phyloP scores from a whole-genome alignment of 1,140 invertebrate species.

The Micrasema longulum region DNA sequence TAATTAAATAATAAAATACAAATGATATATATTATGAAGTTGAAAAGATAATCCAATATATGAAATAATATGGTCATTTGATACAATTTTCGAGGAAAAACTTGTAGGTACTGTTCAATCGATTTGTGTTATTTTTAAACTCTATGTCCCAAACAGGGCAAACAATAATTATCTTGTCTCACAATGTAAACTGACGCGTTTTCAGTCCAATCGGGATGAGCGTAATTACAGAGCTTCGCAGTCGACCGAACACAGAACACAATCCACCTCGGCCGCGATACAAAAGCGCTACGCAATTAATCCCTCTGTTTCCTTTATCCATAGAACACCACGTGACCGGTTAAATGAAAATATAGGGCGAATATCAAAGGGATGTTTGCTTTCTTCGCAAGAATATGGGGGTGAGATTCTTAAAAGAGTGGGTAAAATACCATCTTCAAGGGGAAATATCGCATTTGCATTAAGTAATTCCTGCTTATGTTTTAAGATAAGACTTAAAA shows the following conservation, averaged over 20 bases:
- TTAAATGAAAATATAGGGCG: slow-evolving; percentile 2
- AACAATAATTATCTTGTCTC: slow-evolving; percentile 14
- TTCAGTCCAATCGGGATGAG: slow-evolving; percentile 15
- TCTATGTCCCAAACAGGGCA: too few relatives aligned
- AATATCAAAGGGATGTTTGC: slow-evolving; percentile 26
- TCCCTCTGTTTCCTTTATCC: slow-evolving; percentile 42
- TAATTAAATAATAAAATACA: too few relatives aligned
- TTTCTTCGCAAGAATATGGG: background rate
- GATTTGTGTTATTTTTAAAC: too few relatives aligned
- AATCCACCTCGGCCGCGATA: slow-evolving; percentile 20
- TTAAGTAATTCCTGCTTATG: background rate
- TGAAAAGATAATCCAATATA: too few relatives aligned
- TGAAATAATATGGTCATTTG: too few relatives aligned
- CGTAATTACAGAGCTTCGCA: slow-evolving; percentile 12
- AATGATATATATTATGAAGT: too few relatives aligned
- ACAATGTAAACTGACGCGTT: slow-evolving; percentile 18
- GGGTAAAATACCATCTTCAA: slow-evolving; percentile 8
- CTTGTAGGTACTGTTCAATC: too few relatives aligned
- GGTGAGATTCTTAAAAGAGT: background rate
- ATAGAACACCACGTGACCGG: slow-evolving; percentile 16
- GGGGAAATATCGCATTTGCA: background rate
- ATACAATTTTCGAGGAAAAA: too few relatives aligned
- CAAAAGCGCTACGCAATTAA: slow-evolving; percentile 44
- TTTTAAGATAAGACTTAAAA: background rate
- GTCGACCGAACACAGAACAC: slow-evolving; percentile 3